Percentiles rank a stretch among this genome's conserved stretches.
Evolutionary conservation across 2,888 invertebrate genomes (phyloP).

Genomic region (Lamellibrachia satsuma): DNA sequence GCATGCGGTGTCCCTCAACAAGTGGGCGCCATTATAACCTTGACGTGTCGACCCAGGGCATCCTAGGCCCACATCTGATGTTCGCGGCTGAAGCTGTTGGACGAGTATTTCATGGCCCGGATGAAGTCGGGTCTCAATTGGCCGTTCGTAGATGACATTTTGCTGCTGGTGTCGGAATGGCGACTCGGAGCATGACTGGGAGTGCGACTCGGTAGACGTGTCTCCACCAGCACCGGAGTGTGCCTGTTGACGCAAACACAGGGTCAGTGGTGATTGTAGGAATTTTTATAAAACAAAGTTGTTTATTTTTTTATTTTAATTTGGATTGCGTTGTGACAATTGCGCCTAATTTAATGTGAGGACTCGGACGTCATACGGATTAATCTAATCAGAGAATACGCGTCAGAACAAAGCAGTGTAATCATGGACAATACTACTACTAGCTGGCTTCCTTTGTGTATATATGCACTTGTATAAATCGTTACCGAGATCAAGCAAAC

Average conservation of each 20-base stretch:
- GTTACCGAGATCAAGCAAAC: too few relatives aligned
- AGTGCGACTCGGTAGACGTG: neutral
- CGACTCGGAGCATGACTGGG: neutral
- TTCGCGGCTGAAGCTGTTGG: neutral
- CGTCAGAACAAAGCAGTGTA: too few relatives aligned
- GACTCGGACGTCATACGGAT: too few relatives aligned
- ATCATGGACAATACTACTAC: too few relatives aligned
- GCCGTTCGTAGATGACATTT: neutral
- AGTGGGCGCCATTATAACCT: neutral
- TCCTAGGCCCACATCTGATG: neutral
- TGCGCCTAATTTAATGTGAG: too few relatives aligned
- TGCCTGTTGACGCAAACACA: neutral
- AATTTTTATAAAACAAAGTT: too few relatives aligned
- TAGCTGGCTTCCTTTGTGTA: too few relatives aligned
- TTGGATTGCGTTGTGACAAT: too few relatives aligned
- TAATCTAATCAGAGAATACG: too few relatives aligned
- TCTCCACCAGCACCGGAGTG: neutral
- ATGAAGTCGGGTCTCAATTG: slow-evolving; percentile 4
- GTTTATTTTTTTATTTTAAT: too few relatives aligned
- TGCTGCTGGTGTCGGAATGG: neutral
- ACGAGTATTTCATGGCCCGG: neutral
- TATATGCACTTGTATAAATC: too few relatives aligned
- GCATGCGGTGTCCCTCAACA: neutral
- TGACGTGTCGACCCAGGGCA: neutral
- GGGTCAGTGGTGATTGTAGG: neutral